Conservation (phyloP, 2,113 vertebrate genomes). For the Carassius carassius region DNA sequence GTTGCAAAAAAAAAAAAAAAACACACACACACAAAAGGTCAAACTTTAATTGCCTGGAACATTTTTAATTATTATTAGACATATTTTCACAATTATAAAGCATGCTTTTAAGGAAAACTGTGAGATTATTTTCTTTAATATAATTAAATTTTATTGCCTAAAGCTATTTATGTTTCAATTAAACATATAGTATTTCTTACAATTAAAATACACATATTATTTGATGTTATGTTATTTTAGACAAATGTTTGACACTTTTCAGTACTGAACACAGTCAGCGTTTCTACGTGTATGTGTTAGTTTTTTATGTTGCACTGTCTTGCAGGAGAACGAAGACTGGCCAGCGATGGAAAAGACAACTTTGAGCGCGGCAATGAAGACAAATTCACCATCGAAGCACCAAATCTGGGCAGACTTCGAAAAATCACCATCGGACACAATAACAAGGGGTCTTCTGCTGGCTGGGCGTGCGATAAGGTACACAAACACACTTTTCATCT, state of each 20-base stretch:
- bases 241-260: no score
- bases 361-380: slow-evolving; percentile 95
- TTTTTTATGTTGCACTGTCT: not conserved
- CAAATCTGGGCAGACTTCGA: slow-evolving; percentile 85
- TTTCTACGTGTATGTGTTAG: not conserved
- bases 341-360: slow-evolving; percentile 91
- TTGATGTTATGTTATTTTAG: no score
- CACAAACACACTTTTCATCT: not conserved
- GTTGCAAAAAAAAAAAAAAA: no score
- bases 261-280: no score
- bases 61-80: no score
- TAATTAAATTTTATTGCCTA: not conserved
- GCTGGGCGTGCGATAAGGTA: slow-evolving; percentile 95
- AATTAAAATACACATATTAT: no score
- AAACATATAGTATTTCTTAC: no score
- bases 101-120: no score
- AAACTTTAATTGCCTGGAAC: no score
- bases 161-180: not conserved
- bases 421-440: slow-evolving; percentile 97
- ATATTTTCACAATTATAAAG: no score
- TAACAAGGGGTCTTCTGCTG: slow-evolving; percentile 90
- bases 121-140: slow-evolving; percentile 47
- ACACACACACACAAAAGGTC: no score
- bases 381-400: slow-evolving; percentile 91
- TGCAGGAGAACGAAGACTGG: slow-evolving; percentile 86